Percentiles rank a stretch among this genome's conserved stretches.
These are phyloP conservation scores for Nomada fucata DNA, from an alignment of 2,888 invertebrate species.

Conservation along the genomic window DNA sequence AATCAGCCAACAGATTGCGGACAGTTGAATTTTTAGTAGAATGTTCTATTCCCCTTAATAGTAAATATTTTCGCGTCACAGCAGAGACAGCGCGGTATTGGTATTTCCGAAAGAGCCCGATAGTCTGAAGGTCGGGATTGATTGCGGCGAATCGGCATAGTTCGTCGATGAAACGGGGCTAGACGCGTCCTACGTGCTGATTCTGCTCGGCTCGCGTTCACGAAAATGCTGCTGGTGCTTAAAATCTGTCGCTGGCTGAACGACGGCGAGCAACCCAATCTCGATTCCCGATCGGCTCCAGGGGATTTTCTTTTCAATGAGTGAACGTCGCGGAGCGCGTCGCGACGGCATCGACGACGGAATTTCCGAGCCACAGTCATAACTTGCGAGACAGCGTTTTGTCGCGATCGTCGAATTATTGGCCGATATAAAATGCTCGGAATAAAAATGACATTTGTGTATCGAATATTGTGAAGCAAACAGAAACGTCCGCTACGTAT, in stretches of 20 bases:
- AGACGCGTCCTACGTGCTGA: constrained; percentile 36
- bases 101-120: neutral
- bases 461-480: neutral
- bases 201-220: constrained; percentile 21
- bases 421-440: neutral
- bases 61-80: no score
- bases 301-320: constrained; percentile 11
- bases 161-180: constrained; percentile 18
- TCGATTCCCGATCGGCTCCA: neutral
- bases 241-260: constrained; percentile 42
- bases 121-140: constrained; percentile 14
- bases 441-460: neutral
- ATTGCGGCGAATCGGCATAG: constrained; percentile 28
- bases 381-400: constrained; percentile 20
- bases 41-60: no score
- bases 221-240: constrained; percentile 24
- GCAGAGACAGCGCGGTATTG: neutral
- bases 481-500: neutral
- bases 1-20: no score
- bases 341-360: constrained; percentile 40
- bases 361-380: constrained; percentile 62
- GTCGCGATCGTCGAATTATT: constrained; percentile 11
- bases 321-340: constrained; percentile 32
- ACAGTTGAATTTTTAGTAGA: no score
- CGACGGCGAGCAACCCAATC: constrained; percentile 48